Evolutionary conservation across 2,888 invertebrate species (phyloP), one percentile per base, ranked within the genome.

Genomic region (Brachycybe producta): DNA sequence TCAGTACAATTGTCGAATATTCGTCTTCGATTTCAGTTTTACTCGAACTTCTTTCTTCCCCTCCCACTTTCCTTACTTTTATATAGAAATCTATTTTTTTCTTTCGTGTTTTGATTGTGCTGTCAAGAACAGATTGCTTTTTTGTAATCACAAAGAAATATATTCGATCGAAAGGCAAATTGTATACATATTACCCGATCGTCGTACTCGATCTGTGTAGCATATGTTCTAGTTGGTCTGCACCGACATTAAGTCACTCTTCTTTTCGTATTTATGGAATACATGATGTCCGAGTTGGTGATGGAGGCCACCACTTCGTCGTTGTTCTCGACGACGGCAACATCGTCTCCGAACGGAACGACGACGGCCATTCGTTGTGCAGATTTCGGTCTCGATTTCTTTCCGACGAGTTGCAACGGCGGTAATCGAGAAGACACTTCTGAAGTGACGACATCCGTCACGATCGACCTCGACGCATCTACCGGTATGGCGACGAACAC

Each of bases 131-230:
- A 42, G 42, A 42, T 42, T 41, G 24, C 26, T 13, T 39, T 26
- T n/a, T 27, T 42, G 26, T 42, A 23, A 27, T 42, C 15, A 42
- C 42, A 42, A 42, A 42, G 42, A 42, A 42, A 5, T 42, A 23
- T 27, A 17, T 15, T 5, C 28, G n/a, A n/a, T n/a, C n/a, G n/a
- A 13, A 27, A 27, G 27, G 19, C 28, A 26, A 42, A 27, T 42
- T 42, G 26, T 26, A 26, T 13, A 42, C 28, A 23, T 42, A 15
- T 4, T 7, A 27, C 24, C 15, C 41, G 8, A 15, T 19, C 27
- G 27, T n/a, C 32, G 8, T 11, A 30, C 8, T 11, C 32, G n/a
- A 30, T 30, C n/a, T 30, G 8, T 30, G 8, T 30, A 8, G 8
- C 32, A 11, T n/a, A 8, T 30, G 8, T 30, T n/a, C 8, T 30